Evolutionary conservation across 2,113 vertebrate species (phyloP), one percentile per base, ranked within the genome.

Genomic region (Acinonyx jubatus): DNA sequence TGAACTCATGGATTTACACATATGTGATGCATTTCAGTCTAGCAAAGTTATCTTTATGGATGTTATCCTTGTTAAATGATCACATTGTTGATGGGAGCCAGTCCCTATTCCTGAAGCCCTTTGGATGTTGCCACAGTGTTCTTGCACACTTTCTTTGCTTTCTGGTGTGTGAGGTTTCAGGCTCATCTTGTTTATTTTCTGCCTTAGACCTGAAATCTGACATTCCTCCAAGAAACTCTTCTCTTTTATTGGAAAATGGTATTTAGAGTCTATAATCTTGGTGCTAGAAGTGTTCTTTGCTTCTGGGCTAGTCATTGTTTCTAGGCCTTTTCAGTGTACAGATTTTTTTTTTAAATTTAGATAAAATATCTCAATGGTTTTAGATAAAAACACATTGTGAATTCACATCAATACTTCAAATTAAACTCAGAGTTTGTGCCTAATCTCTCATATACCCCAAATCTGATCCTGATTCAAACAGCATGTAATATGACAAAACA

Each of bases 381-480:
- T 85, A 89, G 50, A 85, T 78, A 86, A 97, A 96, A 87, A 94
- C 74, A 84, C 1, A 65, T 69, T 45, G 5, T 92, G 65, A 89
- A 23, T 89, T 96, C 23, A 63, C 84, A n/a, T 57, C 55, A 65
- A 38, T 38, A 41, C 16, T 88, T 93, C 31, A 45, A 63, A 23
- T 48, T 91, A 71, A 96, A 55, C 5, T 55, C 33, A 84, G 48
- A 14, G 21, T 50, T 94, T 92, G 50, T 68, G 74, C n/a, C 27
- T 69, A 93, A 36, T 92, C 18, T 87, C 10, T 80, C 18, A 85
- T 21, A 91, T 18, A 82, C 3, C 45, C 68, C 68, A 91, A 52
- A 57, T 88, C 4, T 29, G 9, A 71, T n/a, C 1, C 36, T 78
- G 27, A 21, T 21, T 81, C 65, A 74, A 80, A 81, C 0, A 65